phyloP scores from a whole-genome alignment of 2,113 vertebrate species.

The Onychostruthus taczanowskii region DNA sequence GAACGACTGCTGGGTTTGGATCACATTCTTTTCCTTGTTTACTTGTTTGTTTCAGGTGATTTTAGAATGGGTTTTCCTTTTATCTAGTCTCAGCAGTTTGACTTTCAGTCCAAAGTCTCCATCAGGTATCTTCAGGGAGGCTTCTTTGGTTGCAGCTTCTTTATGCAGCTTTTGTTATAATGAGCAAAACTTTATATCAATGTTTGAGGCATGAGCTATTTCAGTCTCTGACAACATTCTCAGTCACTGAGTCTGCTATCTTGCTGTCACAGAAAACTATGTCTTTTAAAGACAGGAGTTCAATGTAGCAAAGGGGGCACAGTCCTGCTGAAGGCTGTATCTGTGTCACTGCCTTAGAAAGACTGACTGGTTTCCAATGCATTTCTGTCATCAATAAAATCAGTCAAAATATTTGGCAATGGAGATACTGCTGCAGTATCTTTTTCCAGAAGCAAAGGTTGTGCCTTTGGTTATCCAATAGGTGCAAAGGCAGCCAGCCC shows the following conservation, averaged over 20 bases:
- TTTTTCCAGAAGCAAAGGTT: not conserved
- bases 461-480: not conserved
- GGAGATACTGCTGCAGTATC: not conserved
- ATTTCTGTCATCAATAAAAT: not conserved
- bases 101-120: not conserved
- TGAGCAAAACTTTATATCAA: not conserved
- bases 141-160: not conserved
- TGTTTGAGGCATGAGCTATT: not conserved
- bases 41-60: not conserved
- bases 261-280: not conserved
- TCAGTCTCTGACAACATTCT: not conserved
- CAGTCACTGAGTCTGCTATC: rapidly evolving
- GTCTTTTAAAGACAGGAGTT: not conserved
- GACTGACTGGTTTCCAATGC: not conserved
- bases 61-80: not conserved
- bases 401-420: not conserved
- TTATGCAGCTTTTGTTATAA: not conserved
- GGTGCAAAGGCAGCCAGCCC: not conserved
- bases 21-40: not conserved
- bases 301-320: not conserved
- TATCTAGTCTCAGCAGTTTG: not conserved
- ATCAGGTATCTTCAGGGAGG: not conserved
- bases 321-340: not conserved
- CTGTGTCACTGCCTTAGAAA: not conserved
- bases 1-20: rapidly evolving